Base-by-base conservation (phyloP, 2,797 vertebrate species). In the Pyrocephalus nanus region DNA sequence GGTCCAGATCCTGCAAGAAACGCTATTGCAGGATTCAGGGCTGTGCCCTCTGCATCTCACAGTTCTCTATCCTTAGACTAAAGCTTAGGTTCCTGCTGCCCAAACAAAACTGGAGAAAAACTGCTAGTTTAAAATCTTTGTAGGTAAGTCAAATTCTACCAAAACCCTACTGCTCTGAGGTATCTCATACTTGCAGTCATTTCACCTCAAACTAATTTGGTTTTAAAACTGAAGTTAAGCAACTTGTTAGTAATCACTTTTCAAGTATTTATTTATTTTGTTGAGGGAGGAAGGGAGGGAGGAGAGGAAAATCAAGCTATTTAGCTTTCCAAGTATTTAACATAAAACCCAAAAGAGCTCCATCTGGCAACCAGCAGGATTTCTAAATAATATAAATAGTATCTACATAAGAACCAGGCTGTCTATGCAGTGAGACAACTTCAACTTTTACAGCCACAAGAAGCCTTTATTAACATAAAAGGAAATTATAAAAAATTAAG, bases 391-490 rank as follows among this genome's bases (percentile, higher is more conserved):
- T 93, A 95, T 88, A 97, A 96, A 94, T 86, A 90, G 82, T 86
- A 95, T 95, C 94, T 95, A 94, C 80, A 92, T 80, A 94, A 94
- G 91, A 95, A 94, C 80, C 86, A 94, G 90, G 92, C 95, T 90
- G 88, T 96, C 95, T 88, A 38, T 83, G 87, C 76, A 95, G 90
- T 88, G 87, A 77, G 86, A 95, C 93, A 95, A 88, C 87, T 94
- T 90, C 81, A 88, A 92, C 78, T 90, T 78, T 93, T 94, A 96
- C 57, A 93, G 75, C 91, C 92, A 82, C 69, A 75, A 94, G 67
- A 93, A 96, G 69, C 47, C 75, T 95, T 92, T 97, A 94, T 94
- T 97, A 95, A 96, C 93, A 94, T 96, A 95, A 97, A 97, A 96
- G 91, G 87, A 96, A 96, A 97, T 93, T 90, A 94, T 85, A 87